Evolutionary conservation across 2,797 vertebrate species (phyloP).

Genomic region (Alexandromys oeconomus): DNA sequence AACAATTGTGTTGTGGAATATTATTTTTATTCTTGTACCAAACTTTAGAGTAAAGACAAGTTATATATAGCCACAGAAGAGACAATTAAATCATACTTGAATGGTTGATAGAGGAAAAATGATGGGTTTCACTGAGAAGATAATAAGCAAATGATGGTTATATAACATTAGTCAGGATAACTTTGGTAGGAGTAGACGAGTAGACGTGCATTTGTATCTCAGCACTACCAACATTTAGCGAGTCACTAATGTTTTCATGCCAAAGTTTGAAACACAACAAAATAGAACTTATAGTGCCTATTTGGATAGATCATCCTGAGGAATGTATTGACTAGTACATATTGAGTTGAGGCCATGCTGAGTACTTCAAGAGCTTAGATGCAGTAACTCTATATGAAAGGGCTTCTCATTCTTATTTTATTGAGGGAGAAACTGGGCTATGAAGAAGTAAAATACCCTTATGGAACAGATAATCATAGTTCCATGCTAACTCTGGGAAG

Average conservation of each 20-base stretch:
- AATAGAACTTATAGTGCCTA: background rate
- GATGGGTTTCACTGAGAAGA: background rate
- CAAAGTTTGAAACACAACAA: background rate
- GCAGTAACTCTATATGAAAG: background rate
- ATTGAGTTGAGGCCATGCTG: background rate
- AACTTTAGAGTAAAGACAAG: background rate
- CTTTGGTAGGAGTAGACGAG: too few relatives aligned
- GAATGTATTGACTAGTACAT: background rate
- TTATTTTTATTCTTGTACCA: conserved; percentile 12
- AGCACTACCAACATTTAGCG: background rate
- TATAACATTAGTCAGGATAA: background rate
- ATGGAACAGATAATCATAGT: background rate
- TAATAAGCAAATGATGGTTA: background rate
- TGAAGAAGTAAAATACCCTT: background rate
- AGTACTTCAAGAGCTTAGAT: background rate
- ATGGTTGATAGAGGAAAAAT: background rate
- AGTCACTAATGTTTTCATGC: background rate
- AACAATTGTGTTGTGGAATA: background rate
- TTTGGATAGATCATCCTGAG: background rate
- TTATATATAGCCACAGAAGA: background rate
- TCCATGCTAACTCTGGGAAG: background rate
- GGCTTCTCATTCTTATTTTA: background rate
- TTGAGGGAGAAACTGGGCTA: background rate
- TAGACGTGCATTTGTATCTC: background rate
- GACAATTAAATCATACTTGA: background rate